Base-by-base conservation (phyloP, 2,797 vertebrate genomes). In the Urophycis tenuis region DNA sequence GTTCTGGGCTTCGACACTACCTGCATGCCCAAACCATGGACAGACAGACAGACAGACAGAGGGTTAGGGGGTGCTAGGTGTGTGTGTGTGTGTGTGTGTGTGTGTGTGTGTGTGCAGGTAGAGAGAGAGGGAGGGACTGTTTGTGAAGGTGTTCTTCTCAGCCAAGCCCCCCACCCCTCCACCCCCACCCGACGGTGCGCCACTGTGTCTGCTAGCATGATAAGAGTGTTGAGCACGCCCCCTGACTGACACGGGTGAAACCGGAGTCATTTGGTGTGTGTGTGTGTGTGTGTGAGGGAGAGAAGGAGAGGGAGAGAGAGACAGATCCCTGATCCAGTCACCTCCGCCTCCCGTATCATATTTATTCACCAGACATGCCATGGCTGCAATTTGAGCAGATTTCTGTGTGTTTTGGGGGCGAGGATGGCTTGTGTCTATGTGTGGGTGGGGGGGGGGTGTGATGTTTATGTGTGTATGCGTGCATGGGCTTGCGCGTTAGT, bases 181-280 rank as follows among this genome's bases (percentile, higher is more conserved):
- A 85, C 77, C 84, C 87, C 85, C 88, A 85, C n/a, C n/a, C n/a
- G 10, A 0, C 25, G 82, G 89, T 90, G 88, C 88, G 83, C 79
- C 73, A 17, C 74, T 77, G 76, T 67, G 60, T 22, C 78, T 75
- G 70, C 83, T 45, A 15, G 19, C 74, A 35, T 74, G 81, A 88
- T 89, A 87, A 87, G 89, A 67, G 86, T 79, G 81, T 80, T 79
- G 78, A 81, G 82, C 76, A 85, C 85, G 79, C 82, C 70, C 77
- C 86, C 81, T 83, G 84, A 90, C 86, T 89, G 86, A 87, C 89
- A 86, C 81, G 79, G 84, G 85, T 88, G 88, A 91, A 91, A 91
- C 88, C 76, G 29, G 85, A 91, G 90, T 87, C 90, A 86, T 86
- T 91, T 89, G 89, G 91, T 89, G 87, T 89, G n/a, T n/a, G n/a